A percentile compares a stretch with the other conserved stretches of the same genome.
Evolutionary conservation across 2,888 invertebrate species (phyloP).

Genomic region (Hyalella azteca): DNA sequence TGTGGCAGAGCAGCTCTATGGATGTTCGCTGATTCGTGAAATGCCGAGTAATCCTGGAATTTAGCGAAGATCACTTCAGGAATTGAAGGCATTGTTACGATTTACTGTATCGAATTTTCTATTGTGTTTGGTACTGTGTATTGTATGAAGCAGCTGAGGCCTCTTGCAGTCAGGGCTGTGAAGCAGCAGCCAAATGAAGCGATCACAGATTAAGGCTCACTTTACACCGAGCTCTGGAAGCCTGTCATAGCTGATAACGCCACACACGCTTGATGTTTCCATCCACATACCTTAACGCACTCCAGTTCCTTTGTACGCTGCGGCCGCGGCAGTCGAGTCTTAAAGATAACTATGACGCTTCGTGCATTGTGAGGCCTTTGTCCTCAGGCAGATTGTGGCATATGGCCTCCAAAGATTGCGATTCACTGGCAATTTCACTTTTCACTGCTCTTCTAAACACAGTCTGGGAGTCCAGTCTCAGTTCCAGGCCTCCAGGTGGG

Average conservation of each 20-base stretch:
- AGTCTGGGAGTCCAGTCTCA: not conserved
- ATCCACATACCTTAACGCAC: conserved; percentile 17
- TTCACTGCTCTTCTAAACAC: not conserved
- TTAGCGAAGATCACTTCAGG: conserved; percentile 24
- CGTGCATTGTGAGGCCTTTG: conserved; percentile 8
- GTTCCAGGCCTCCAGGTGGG: conserved; percentile 22
- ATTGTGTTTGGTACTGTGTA: not conserved
- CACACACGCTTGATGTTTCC: conserved; percentile 5
- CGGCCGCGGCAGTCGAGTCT: not conserved
- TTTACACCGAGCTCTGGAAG: not conserved
- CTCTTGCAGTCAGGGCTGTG: not conserved
- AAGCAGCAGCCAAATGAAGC: conserved; percentile 9
- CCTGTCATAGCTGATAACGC: not conserved
- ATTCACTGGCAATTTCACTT: not conserved
- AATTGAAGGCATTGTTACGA: not conserved
- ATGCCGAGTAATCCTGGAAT: conserved; percentile 12
- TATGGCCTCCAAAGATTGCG: not conserved
- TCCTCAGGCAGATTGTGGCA: conserved; percentile 14
- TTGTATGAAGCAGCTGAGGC: not conserved
- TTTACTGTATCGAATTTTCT: not conserved
- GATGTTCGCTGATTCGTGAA: conserved; percentile 7
- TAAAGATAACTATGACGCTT: conserved; percentile 25
- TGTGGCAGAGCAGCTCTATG: not conserved
- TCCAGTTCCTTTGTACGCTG: not conserved
- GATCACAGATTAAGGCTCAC: not conserved